Evolutionary conservation across 2,113 vertebrate species (phyloP).

Genomic region (Notothenia coriiceps): DNA sequence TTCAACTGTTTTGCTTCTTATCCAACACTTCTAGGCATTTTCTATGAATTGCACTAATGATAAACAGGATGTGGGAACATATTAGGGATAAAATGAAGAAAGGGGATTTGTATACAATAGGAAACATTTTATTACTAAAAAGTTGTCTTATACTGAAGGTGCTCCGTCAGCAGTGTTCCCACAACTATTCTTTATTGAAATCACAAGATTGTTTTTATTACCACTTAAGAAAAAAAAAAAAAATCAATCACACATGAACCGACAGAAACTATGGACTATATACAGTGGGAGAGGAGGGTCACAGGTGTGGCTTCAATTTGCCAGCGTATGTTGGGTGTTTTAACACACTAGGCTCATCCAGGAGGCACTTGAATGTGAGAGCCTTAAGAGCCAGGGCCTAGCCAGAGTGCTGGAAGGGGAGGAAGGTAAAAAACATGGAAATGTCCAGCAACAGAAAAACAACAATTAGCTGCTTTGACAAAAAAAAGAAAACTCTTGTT

Average conservation of each 20-base stretch:
- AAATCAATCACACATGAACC: slow-evolving; percentile 71
- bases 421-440: slow-evolving; percentile 27
- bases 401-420: slow-evolving; percentile 51
- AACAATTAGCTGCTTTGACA: slow-evolving; percentile 26
- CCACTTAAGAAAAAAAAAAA: slow-evolving; percentile 64
- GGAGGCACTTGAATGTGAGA: slow-evolving; percentile 83
- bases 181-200: slow-evolving; percentile 83
- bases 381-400: slow-evolving; percentile 72
- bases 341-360: slow-evolving; percentile 66
- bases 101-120: slow-evolving; percentile 65
- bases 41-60: neutral
- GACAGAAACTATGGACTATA: slow-evolving; percentile 73
- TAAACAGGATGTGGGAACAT: neutral
- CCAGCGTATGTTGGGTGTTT: slow-evolving; percentile 58
- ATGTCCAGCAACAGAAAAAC: slow-evolving; percentile 49
- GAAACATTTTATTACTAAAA: slow-evolving; percentile 86
- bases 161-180: slow-evolving; percentile 74
- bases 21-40: neutral
- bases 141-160: slow-evolving; percentile 77
- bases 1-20: neutral
- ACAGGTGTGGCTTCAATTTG: slow-evolving; percentile 53
- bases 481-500: neutral
- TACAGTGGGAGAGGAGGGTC: slow-evolving; percentile 59
- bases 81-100: slow-evolving; percentile 45
- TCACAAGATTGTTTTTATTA: slow-evolving; percentile 76